Percentiles rank a stretch among this genome's conserved stretches.
Conservation (phyloP, 2,888 invertebrate species). For the Drosophila yooni region DNA sequence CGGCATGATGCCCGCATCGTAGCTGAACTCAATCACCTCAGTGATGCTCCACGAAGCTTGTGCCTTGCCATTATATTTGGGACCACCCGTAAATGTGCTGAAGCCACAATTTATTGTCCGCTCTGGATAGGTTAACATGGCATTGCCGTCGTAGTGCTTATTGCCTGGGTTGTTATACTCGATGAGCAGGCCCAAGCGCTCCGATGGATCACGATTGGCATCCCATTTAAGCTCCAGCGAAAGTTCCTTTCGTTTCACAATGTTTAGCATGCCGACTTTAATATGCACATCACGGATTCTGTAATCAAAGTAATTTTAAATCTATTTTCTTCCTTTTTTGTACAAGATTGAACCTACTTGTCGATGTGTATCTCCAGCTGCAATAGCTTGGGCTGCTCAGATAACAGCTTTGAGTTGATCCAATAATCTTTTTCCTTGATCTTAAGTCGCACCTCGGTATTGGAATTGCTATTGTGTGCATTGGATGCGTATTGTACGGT, state of each 20-base stretch:
- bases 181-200: slow-evolving; percentile 86
- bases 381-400: slow-evolving; percentile 88
- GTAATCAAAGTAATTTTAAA: not conserved
- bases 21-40: slow-evolving; percentile 86
- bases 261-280: slow-evolving; percentile 87
- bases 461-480: slow-evolving; percentile 87
- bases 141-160: slow-evolving; percentile 88
- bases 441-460: slow-evolving; percentile 87
- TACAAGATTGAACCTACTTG: slow-evolving; percentile 86
- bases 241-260: slow-evolving; percentile 88
- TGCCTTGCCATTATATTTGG: slow-evolving; percentile 85
- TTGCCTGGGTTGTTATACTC: slow-evolving; percentile 87
- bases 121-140: slow-evolving; percentile 91
- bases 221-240: slow-evolving; percentile 93
- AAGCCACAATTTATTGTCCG: slow-evolving; percentile 89
- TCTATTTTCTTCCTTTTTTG: too few species aligned
- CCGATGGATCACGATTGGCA: slow-evolving; percentile 92
- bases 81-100: slow-evolving; percentile 85
- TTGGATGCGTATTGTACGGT: slow-evolving; percentile 88
- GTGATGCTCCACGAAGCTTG: slow-evolving; percentile 90
- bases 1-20: slow-evolving; percentile 80
- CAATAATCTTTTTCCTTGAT: slow-evolving; percentile 90
- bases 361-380: slow-evolving; percentile 91
- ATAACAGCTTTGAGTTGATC: slow-evolving; percentile 88
- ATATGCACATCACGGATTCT: slow-evolving; percentile 91